phyloP scores from a whole-genome alignment of 2,888 invertebrate species.

The Leucophenga montana region DNA sequence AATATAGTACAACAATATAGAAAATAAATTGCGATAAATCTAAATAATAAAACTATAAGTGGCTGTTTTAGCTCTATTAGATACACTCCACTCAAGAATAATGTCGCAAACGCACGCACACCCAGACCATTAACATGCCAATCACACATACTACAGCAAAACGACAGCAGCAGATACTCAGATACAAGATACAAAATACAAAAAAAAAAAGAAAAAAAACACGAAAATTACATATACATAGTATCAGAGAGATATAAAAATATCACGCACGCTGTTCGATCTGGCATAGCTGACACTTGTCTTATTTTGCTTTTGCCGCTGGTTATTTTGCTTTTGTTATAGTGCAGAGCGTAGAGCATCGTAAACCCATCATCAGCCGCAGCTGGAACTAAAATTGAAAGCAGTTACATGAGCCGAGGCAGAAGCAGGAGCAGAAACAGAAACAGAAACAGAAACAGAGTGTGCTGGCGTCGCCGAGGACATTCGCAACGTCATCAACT shows the following conservation, averaged over 20 bases:
- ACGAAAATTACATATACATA: not conserved
- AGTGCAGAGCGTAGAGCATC: not conserved
- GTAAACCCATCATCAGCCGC: not conserved
- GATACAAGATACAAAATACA: too few relatives aligned
- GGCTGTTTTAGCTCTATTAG: slow-evolving; percentile 58
- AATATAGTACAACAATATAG: too few relatives aligned
- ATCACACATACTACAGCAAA: not conserved
- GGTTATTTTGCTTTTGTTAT: slow-evolving; percentile 14
- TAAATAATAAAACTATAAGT: slow-evolving; percentile 64
- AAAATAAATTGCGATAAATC: slow-evolving; percentile 44
- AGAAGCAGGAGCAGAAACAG: too few relatives aligned
- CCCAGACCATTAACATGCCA: slow-evolving; percentile 4
- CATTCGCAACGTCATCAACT: too few relatives aligned
- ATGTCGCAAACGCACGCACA: slow-evolving; percentile 15
- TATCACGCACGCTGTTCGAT: slow-evolving; percentile 8
- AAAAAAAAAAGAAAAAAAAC: not conserved
- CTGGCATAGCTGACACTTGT: not conserved
- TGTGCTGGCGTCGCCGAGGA: too few relatives aligned
- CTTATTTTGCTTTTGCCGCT: not conserved
- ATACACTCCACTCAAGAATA: slow-evolving; percentile 52
- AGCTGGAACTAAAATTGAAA: too few relatives aligned
- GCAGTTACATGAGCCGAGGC: too few relatives aligned
- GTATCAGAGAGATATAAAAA: not conserved
- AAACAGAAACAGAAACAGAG: too few relatives aligned
- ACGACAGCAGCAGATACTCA: not conserved